Evolutionary conservation across 1,140 invertebrate genomes (phyloP), one percentile per base, ranked within the genome.

Genomic region (honey bee (Apis mellifera)): DNA sequence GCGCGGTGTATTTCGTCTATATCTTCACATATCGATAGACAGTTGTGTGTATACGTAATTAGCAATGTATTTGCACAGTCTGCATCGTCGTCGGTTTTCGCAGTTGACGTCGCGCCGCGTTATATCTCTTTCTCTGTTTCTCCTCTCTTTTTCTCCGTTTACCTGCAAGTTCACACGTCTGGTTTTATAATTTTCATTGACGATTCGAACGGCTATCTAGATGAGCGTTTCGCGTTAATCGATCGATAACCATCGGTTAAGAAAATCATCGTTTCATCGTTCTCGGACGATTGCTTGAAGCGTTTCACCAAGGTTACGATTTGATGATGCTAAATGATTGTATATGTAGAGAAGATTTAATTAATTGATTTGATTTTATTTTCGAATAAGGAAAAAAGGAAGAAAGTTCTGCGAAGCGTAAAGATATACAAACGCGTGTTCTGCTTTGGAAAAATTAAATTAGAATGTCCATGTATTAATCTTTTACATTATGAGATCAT

Each of bases 21-120:
- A 21, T 70, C 73, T 78, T 87, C 80, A 83, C 85, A 89, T 90
- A 89, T 87, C 62, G 62, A 75, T 81, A 66, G 62, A 86, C 83
- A 86, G 88, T 91, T 90, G 90, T 92, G 91, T 92, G 90, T 90
- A 87, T 86, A 92, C 88, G 87, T 91, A 92, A 92, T 92, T 92
- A 90, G 92, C 88, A 84, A 89, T 32, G 69, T 91, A 88, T 93
- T 94, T 93, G 90, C 87, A 85, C 92, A 93, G 92, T 89, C 89
- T 89, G 71, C n/a, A 86, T 77, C 85, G 81, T 82, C 78, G 84
- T 80, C 71, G 86, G 73, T 84, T 87, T 84, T 72, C 75, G 78
- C 78, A 75, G 78, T 75, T 84, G 85, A 87, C 82, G 84, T 86
- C 77, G 82, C 54, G 48, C 23, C 78, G 75, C 86, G 90, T 89